Percentiles rank a stretch among this genome's conserved stretches.
These are phyloP conservation scores for Helicorthomorpha holstii DNA, from an alignment of 1,140 invertebrate genomes.

Conservation along the genomic window DNA sequence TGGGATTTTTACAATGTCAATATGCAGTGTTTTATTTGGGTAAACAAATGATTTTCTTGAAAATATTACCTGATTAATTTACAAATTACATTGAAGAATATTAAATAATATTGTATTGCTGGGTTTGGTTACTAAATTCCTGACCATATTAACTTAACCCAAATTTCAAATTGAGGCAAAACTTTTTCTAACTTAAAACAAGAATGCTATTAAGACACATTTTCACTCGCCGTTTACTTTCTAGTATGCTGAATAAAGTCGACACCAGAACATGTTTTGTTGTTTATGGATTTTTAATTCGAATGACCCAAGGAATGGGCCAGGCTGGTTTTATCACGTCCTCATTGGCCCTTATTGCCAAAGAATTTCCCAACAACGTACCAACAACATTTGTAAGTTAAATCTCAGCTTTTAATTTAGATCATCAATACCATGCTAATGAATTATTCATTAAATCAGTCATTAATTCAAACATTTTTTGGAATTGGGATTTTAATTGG, in stretches of 20 bases:
- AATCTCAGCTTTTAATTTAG: neutral
- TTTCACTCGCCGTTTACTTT: neutral
- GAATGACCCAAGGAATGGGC: constrained; percentile 12
- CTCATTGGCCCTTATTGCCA: constrained; percentile 11
- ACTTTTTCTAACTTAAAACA: no score
- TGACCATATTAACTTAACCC: no score
- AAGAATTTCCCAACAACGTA: constrained; percentile 28
- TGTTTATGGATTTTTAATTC: constrained; percentile 6
- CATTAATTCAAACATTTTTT: constrained; percentile 72
- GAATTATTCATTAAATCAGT: no score
- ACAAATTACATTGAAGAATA: no score
- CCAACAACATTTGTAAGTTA: constrained; percentile 71
- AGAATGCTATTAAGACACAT: no score
- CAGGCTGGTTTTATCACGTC: constrained; percentile 13
- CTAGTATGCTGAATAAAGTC: constrained; percentile 56
- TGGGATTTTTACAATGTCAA: constrained; percentile 63
- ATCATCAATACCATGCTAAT: neutral
- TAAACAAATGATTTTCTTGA: no score
- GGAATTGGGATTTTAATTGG: constrained; percentile 73
- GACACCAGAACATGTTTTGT: constrained; percentile 40
- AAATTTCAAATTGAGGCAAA: no score
- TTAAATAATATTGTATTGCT: no score
- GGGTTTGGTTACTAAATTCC: no score
- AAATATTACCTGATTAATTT: no score
- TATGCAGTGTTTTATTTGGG: constrained; percentile 52